Evolutionary conservation across 2,888 invertebrate species (phyloP).

Genomic region (Eumacrocentrus americanus): DNA sequence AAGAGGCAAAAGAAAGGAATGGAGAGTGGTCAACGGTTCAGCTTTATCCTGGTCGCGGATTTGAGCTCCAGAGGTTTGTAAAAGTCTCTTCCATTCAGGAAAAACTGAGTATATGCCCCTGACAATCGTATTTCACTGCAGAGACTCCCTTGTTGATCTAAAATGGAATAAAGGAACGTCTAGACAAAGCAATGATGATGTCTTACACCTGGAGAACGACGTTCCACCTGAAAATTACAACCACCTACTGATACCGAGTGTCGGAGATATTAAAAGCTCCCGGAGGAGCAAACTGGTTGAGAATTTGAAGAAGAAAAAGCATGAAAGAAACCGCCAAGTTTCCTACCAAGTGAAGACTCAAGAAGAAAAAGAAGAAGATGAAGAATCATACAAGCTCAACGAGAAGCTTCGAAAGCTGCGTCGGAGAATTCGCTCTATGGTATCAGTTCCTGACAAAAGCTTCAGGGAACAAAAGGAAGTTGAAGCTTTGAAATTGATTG

Average conservation of each 20-base stretch:
- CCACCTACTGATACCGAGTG: neutral
- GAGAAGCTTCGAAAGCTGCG: constrained; percentile 16
- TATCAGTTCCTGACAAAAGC: constrained; percentile 9
- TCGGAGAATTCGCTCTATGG: constrained; percentile 10
- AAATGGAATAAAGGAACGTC: constrained; percentile 12
- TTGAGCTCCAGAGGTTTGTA: constrained; percentile 13
- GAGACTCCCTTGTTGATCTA: constrained; percentile 6
- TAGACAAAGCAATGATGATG: constrained; percentile 12
- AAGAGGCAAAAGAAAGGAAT: neutral
- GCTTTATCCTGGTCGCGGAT: constrained; percentile 7
- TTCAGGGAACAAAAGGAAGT: constrained; percentile 6
- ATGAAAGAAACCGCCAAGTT: too few relatives aligned
- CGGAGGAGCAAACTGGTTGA: neutral
- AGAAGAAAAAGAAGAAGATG: too few relatives aligned
- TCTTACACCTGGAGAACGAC: constrained; percentile 13
- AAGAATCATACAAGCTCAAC: too few relatives aligned
- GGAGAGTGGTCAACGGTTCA: constrained; percentile 9
- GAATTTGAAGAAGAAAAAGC: neutral
- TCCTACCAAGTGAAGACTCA: too few relatives aligned
- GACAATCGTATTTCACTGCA: neutral
- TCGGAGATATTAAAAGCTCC: neutral
- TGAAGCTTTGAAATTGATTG: constrained; percentile 16
- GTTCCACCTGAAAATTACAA: neutral
- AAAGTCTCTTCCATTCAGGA: neutral
- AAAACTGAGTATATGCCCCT: neutral